These are phyloP conservation scores for Lycodopsis pacificus DNA, from an alignment of 2,797 vertebrate species.

Conservation along the genomic window DNA sequence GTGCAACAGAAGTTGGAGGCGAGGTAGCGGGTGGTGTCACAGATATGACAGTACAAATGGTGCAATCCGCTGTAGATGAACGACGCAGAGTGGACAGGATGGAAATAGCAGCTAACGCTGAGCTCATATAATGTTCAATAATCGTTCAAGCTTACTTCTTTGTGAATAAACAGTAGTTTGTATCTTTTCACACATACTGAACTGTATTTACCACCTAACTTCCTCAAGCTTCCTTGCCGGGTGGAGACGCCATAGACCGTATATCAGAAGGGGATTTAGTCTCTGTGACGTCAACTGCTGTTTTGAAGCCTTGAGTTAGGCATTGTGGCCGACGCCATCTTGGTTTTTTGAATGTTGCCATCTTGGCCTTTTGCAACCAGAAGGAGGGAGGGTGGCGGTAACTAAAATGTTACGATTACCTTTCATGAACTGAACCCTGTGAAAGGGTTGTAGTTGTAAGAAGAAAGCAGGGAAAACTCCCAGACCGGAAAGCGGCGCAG, in stretches of 20 bases:
- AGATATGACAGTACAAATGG: constrained; percentile 42
- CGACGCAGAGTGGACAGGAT: constrained; percentile 28
- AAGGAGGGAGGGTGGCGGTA: not conserved
- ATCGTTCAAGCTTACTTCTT: not conserved
- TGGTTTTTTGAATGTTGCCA: not conserved
- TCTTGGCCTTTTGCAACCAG: too few relatives aligned
- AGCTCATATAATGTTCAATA: not conserved
- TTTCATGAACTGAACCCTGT: not conserved
- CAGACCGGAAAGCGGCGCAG: not conserved
- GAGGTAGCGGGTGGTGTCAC: constrained; percentile 39
- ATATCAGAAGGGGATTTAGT: not conserved
- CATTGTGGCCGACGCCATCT: not conserved
- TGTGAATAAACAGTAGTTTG: not conserved
- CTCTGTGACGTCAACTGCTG: not conserved
- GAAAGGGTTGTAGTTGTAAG: not conserved
- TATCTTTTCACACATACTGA: not conserved
- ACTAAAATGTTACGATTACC: not conserved
- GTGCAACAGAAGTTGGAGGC: constrained; percentile 27
- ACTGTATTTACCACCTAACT: not conserved
- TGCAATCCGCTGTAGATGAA: constrained; percentile 51
- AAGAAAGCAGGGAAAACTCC: not conserved
- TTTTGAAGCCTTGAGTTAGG: not conserved
- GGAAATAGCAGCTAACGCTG: constrained; percentile 17
- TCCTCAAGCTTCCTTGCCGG: not conserved
- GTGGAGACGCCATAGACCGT: not conserved